phyloP scores from a whole-genome alignment of 2,888 invertebrate species.

The Polia nebulosa region DNA sequence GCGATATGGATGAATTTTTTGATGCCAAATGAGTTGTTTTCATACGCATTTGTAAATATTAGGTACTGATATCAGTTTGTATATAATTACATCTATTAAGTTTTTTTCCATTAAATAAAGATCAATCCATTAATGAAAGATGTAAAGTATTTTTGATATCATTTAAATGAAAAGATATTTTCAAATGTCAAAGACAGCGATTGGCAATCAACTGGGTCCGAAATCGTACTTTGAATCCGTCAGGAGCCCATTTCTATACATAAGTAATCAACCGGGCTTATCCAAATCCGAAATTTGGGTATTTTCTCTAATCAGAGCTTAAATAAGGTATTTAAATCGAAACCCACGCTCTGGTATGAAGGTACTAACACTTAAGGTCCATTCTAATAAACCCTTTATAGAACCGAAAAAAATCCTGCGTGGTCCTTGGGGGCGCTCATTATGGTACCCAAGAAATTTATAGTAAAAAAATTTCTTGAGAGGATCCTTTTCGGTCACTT shows the following conservation, averaged over 20 bases:
- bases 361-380: neutral
- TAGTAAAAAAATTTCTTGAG: too few relatives aligned
- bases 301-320: neutral
- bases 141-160: too few relatives aligned
- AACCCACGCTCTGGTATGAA: too few relatives aligned
- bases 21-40: too few relatives aligned
- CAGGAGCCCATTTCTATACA: neutral
- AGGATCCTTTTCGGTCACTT: constrained; percentile 1
- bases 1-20: too few relatives aligned
- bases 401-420: neutral
- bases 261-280: neutral
- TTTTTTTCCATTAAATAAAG: too few relatives aligned
- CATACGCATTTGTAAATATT: too few relatives aligned
- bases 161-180: neutral
- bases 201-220: neutral
- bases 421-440: neutral
- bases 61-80: too few relatives aligned
- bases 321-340: neutral
- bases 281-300: neutral
- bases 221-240: too few relatives aligned
- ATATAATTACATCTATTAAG: too few relatives aligned
- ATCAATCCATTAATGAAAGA: too few relatives aligned
- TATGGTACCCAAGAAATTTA: neutral
- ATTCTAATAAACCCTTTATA: constrained; percentile 1
- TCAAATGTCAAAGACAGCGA: neutral